Base-by-base conservation (phyloP, 2,888 invertebrate species). In the Harmothoe impar region DNA sequence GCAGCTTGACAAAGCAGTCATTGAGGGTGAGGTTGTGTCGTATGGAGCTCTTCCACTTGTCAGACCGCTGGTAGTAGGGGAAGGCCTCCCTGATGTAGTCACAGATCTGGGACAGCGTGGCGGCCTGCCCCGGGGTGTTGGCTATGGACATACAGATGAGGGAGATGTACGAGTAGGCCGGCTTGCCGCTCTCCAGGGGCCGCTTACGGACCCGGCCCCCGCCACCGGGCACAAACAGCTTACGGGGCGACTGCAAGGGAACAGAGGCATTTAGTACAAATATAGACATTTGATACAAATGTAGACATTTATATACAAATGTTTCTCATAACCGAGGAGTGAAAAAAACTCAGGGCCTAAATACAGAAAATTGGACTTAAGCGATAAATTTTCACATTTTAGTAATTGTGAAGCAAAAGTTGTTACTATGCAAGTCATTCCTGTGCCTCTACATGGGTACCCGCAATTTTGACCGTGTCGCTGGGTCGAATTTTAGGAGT, bases 1-100 rank as follows among this genome's bases (percentile, higher is more conserved):
- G 92, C 25, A 93, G 91, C 91, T 94, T 94, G 91, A 94, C 91
- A 92, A 94, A 94, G 91, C 94, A 94, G 91, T 94, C 94, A 91
- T 94, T 94, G 68, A 94, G 93, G 10, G 94, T 94, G 77, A 94
- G 93, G 92, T 94, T 94, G 93, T 94, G 94, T 56, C 94, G 93
- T 68, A 94, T 94, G 72, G 94, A 94, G 33, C 94, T 94, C 85
- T 93, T 94, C 94, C 94, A 94, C 56, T 94, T 94, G 90, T 94
- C 94, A 89, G 93, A 93, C 62, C 93, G 92, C 54, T 92, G 91
- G 91, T 94, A 94, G 92, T 92, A 94, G 0, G 94, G 94, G 91
- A 94, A 94, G 20, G 93, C 91, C 20, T 93, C 93, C 81, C 92
- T 93, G 72, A 94, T 94, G 91, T 94, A 94, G 56, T 93, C 93